phyloP scores from a whole-genome alignment of 2,888 invertebrate genomes.

The Crepidodera aurea region DNA sequence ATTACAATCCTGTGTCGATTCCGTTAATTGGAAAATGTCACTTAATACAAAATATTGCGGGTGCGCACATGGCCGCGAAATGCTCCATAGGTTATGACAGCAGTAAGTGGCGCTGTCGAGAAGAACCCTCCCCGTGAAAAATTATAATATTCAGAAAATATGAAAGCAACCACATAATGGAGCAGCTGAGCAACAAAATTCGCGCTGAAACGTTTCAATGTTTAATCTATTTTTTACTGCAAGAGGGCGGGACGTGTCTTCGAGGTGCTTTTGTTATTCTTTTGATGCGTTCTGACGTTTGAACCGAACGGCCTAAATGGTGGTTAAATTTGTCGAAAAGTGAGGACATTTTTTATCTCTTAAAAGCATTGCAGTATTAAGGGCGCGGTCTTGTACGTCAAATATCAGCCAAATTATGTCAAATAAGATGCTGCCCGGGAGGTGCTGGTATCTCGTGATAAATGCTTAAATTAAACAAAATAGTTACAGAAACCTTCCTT shows the following conservation, averaged over 20 bases:
- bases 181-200: conserved; percentile 38
- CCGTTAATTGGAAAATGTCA: no score
- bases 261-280: conserved; percentile 27
- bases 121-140: conserved; percentile 26
- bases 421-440: no score
- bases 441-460: no score
- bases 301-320: no score
- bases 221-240: conserved; percentile 36
- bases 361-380: no score
- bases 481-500: no score
- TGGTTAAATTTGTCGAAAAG: no score
- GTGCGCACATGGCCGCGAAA: not conserved
- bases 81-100: conserved; percentile 20
- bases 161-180: conserved; percentile 36
- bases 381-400: no score
- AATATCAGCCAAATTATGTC: no score
- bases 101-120: conserved; percentile 26
- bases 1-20: no score
- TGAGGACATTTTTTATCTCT: no score
- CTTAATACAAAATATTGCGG: not conserved
- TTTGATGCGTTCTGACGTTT: conserved; percentile 22
- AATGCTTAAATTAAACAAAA: no score
- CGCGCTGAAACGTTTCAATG: conserved; percentile 37
- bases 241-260: conserved; percentile 20
- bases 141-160: conserved; percentile 37